phyloP scores from a whole-genome alignment of 2,113 vertebrate species.

The Ciconia stormi region DNA sequence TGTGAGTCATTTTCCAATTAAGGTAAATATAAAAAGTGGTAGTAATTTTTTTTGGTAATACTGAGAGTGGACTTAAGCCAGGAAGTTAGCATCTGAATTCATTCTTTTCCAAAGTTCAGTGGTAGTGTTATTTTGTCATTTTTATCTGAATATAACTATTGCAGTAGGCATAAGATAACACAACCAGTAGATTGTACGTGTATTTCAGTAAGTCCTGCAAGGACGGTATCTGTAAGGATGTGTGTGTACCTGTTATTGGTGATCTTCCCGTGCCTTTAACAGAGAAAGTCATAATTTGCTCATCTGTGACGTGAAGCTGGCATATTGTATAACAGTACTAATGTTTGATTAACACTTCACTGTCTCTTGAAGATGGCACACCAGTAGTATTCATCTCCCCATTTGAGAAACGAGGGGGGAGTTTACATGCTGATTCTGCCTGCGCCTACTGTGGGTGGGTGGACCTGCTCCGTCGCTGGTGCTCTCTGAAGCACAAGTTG shows the following conservation, averaged over 20 bases:
- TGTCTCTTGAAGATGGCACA: neutral
- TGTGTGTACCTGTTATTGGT: neutral
- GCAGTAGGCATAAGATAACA: neutral
- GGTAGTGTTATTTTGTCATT: neutral
- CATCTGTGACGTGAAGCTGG: neutral
- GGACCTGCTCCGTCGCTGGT: neutral
- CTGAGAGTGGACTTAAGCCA: neutral
- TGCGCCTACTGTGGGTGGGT: neutral
- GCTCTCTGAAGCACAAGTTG: neutral
- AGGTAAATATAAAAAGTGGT: neutral
- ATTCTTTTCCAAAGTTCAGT: neutral
- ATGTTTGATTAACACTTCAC: neutral
- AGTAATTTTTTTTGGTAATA: neutral
- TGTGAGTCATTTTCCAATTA: neutral
- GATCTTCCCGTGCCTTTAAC: neutral
- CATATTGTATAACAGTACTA: neutral
- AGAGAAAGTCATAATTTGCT: neutral
- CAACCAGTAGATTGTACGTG: accelerated
- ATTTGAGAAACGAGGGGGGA: neutral
- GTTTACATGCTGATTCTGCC: neutral
- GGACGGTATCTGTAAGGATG: neutral
- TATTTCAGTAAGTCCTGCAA: neutral
- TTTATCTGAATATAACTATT: neutral
- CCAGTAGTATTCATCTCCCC: neutral
- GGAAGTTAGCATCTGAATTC: neutral